These are phyloP conservation scores for Pinna nobilis DNA, from an alignment of 1,140 invertebrate genomes.

Conservation along the genomic window DNA sequence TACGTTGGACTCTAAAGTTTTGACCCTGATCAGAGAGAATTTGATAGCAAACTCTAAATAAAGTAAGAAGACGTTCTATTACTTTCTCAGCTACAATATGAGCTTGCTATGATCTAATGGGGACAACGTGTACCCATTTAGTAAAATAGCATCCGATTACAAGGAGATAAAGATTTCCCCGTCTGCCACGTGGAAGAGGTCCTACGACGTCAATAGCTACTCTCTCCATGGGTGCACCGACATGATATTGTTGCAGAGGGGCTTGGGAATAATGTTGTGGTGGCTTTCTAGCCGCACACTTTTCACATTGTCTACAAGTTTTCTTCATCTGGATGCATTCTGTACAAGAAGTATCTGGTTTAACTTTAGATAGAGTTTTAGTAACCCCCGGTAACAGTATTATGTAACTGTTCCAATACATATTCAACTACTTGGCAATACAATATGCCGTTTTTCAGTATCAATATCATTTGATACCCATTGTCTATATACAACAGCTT, in stretches of 20 bases:
- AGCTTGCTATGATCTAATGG: constrained; percentile 13
- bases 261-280: background rate
- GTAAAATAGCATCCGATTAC: constrained; percentile 23
- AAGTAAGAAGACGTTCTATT: background rate
- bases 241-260: background rate
- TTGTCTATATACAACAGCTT: too few species aligned
- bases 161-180: constrained; percentile 42
- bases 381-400: too few species aligned
- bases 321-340: background rate
- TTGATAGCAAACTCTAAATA: background rate
- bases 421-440: too few species aligned
- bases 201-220: constrained; percentile 48
- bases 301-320: background rate
- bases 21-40: background rate
- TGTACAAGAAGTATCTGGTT: background rate
- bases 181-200: constrained; percentile 33
- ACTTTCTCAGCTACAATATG: background rate
- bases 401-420: too few species aligned
- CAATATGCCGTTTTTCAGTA: too few species aligned
- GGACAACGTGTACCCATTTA: constrained; percentile 20
- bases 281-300: background rate
- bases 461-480: too few species aligned
- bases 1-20: background rate
- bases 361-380: too few species aligned
- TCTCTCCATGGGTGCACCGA: constrained; percentile 25